These are phyloP conservation scores for Oreochromis tanganicae DNA, from an alignment of 2,113 vertebrate species.

Conservation along the genomic window DNA sequence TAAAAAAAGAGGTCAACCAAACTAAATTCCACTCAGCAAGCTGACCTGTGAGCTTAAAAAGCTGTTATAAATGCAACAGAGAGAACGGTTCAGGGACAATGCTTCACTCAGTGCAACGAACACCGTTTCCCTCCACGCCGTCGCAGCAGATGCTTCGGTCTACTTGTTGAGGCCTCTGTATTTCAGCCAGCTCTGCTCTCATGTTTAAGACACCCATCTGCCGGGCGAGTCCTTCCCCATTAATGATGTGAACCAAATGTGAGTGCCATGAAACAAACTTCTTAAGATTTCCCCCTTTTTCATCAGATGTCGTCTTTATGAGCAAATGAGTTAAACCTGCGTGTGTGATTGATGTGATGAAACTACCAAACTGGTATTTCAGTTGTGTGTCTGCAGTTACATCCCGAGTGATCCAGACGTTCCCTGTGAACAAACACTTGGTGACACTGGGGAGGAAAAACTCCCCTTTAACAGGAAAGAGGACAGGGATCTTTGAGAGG, in stretches of 20 bases:
- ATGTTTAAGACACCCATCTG: background rate
- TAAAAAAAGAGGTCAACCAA: background rate
- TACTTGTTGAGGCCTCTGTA: background rate
- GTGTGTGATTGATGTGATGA: background rate
- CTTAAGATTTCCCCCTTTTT: background rate
- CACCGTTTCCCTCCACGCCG: no score
- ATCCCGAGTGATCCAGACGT: background rate
- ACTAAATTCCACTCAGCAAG: background rate
- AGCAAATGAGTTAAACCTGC: background rate
- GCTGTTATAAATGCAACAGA: background rate
- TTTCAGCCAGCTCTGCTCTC: background rate
- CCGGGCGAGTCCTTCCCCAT: accelerated
- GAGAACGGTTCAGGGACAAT: background rate
- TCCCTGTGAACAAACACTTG: background rate
- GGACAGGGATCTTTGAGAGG: background rate
- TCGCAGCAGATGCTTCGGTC: background rate
- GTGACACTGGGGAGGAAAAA: background rate
- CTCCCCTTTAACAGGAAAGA: background rate
- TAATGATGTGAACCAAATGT: accelerated
- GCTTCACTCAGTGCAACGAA: background rate
- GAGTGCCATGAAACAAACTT: background rate
- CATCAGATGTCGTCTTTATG: accelerated
- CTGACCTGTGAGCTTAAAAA: background rate
- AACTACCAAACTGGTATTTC: background rate
- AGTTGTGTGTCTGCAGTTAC: background rate